These are phyloP conservation scores for Phalacrocorax aristotelis DNA, from an alignment of 2,113 vertebrate genomes.

Conservation along the genomic window DNA sequence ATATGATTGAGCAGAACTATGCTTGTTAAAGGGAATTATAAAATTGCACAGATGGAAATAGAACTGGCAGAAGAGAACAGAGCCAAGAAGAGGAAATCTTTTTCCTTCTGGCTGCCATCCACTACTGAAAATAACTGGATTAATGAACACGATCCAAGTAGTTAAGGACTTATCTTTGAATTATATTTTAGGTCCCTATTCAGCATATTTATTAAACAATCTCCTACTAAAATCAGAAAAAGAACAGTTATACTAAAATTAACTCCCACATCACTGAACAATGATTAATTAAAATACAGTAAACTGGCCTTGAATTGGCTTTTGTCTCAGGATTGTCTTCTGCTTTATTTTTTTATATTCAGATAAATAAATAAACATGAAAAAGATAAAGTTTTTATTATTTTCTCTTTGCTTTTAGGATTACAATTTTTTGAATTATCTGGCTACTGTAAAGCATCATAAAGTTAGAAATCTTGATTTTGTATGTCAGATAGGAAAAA, in stretches of 20 bases:
- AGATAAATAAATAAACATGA: neutral
- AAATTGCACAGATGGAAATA: neutral
- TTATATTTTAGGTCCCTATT: neutral
- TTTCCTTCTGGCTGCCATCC: neutral
- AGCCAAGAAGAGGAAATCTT: neutral
- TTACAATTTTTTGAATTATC: neutral
- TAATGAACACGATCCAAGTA: neutral
- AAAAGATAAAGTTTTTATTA: neutral
- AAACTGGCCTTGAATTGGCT: neutral
- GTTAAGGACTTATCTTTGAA: neutral
- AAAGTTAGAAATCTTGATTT: neutral
- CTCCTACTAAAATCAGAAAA: neutral
- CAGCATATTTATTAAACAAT: neutral
- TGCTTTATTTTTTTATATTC: neutral
- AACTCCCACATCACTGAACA: neutral
- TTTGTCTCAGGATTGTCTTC: neutral
- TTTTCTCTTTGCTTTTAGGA: neutral
- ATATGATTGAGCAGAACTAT: neutral
- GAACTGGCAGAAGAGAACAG: neutral
- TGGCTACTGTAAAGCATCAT: neutral
- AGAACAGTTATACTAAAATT: neutral
- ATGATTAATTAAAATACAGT: neutral
- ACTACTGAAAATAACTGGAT: neutral
- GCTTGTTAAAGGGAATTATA: neutral
- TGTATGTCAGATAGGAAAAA: neutral